These are phyloP conservation scores for Andrena marginata DNA, from an alignment of 2,888 invertebrate genomes.

Conservation along the genomic window DNA sequence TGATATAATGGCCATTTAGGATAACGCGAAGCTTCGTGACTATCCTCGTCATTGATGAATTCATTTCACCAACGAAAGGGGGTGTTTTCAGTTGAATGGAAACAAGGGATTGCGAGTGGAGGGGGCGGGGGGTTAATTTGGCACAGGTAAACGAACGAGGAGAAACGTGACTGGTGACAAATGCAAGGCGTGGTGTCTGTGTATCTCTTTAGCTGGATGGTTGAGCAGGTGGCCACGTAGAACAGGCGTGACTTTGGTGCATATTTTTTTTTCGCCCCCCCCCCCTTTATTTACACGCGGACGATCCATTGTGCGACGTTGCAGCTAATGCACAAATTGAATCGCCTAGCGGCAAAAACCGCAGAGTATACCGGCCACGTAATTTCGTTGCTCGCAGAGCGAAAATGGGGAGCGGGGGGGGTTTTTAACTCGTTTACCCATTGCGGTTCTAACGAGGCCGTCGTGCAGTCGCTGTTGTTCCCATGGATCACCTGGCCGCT, in stretches of 20 bases:
- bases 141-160: neutral
- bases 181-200: neutral
- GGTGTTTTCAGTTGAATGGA: no score
- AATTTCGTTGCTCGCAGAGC: constrained; percentile 64
- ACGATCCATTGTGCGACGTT: constrained; percentile 56
- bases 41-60: no score
- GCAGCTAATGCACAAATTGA: constrained; percentile 67
- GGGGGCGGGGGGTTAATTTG: no score
- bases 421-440: constrained; percentile 70
- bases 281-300: constrained; percentile 56
- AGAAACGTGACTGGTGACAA: neutral
- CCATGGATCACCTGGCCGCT: constrained; percentile 14
- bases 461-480: constrained; percentile 51
- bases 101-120: no score
- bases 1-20: no score
- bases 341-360: constrained; percentile 66
- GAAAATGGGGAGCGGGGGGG: constrained; percentile 63
- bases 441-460: constrained; percentile 69
- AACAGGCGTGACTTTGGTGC: constrained; percentile 27
- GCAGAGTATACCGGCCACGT: constrained; percentile 63
- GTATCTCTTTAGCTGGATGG: neutral
- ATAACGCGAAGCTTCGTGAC: no score
- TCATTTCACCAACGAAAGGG: no score
- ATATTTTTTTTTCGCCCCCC: constrained; percentile 41
- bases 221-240: constrained; percentile 10